Evolutionary conservation across 2,113 vertebrate species (phyloP).

Genomic region (Corynorhinus townsendii): DNA sequence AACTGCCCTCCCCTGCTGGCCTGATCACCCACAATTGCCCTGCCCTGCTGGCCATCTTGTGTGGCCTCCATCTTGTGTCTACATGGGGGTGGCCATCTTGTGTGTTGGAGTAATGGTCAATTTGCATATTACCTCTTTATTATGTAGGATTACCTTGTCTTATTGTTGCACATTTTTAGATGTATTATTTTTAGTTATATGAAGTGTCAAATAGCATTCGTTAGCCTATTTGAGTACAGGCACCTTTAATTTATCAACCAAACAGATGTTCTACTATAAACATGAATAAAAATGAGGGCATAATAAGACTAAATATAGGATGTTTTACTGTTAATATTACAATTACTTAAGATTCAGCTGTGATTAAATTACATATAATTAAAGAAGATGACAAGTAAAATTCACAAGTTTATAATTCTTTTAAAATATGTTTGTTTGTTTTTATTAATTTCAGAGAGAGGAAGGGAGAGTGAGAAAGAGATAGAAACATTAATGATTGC

Average conservation of each 20-base stretch:
- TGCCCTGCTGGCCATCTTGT: too few relatives aligned
- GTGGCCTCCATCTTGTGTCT: too few relatives aligned
- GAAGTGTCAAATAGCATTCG: conserved; percentile 50
- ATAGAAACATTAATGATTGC: too few relatives aligned
- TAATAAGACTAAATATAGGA: conserved; percentile 19
- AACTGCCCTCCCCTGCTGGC: too few relatives aligned
- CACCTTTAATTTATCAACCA: conserved; percentile 57
- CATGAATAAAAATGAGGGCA: conserved; percentile 46
- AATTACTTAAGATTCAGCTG: conserved; percentile 42
- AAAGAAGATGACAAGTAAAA: conserved; percentile 40
- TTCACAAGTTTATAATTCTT: background rate
- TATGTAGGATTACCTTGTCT: background rate
- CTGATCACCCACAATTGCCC: too few relatives aligned
- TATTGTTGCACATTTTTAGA: conserved; percentile 26
- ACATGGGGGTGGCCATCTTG: too few relatives aligned
- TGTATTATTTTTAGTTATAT: conserved; percentile 2
- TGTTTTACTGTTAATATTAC: conserved; percentile 34
- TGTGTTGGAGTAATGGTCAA: too few relatives aligned
- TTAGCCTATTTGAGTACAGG: conserved; percentile 60
- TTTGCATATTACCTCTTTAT: too few relatives aligned
- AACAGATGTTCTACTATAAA: conserved; percentile 48
- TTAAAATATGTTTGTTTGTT: too few relatives aligned
- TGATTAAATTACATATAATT: conserved; percentile 64
- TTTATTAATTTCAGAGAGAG: too few relatives aligned
- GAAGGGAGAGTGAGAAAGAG: too few relatives aligned